Conservation (phyloP, 2,797 vertebrate genomes). For the Sebastes oblongus region DNA sequence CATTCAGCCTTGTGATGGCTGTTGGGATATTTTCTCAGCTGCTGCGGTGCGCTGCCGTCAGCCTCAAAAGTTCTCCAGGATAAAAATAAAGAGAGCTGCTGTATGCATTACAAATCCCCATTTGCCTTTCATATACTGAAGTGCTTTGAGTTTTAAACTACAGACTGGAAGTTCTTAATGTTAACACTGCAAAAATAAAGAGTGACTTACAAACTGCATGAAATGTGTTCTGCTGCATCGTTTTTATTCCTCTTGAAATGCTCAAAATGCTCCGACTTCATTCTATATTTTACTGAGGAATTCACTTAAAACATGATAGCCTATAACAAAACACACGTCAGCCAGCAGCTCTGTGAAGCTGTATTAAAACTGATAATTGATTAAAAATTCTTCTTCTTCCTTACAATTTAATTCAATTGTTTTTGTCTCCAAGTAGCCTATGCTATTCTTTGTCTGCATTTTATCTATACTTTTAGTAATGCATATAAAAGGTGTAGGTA, state of each 20-base stretch:
- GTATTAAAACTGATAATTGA: too few relatives aligned
- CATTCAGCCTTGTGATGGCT: not conserved
- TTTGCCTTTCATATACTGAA: conserved; percentile 15
- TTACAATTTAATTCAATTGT: not conserved
- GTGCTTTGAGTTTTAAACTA: conserved; percentile 15
- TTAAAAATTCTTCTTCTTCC: not conserved
- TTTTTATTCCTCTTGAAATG: not conserved
- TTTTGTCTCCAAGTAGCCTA: not conserved
- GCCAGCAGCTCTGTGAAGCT: not conserved
- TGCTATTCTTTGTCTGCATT: not conserved
- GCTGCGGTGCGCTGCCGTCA: not conserved
- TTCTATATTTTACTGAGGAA: not conserved
- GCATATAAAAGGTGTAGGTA: not conserved
- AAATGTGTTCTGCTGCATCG: not conserved
- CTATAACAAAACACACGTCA: not conserved
- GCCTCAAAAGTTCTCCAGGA: not conserved
- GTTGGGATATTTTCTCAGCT: conserved; percentile 12
- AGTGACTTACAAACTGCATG: conserved; percentile 2
- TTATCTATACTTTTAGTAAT: not conserved
- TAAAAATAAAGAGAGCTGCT: conserved; percentile 1
- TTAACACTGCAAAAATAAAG: conserved; percentile 46
- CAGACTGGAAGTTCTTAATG: not conserved
- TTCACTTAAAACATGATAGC: not conserved
- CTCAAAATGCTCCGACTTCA: not conserved
- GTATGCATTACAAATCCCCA: not conserved